Base-by-base conservation (phyloP, 2,888 invertebrate species). In the Sicus ferrugineus region DNA sequence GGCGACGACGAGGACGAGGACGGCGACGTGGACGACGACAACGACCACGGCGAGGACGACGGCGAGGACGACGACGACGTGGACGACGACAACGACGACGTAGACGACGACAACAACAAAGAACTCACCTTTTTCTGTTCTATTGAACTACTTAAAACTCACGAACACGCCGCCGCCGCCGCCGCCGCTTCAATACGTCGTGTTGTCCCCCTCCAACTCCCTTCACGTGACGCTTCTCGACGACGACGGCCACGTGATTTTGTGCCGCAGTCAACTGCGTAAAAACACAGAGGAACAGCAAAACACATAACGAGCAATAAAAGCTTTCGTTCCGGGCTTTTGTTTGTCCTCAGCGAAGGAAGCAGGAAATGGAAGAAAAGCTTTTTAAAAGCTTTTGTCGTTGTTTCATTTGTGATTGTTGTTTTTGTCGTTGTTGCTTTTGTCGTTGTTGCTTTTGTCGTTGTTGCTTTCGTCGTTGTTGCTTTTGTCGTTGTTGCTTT, bases 231-330 rank as follows among this genome's bases (percentile, higher is more conserved):
- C 34, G 54, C 34, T 52, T 65, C 30, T 48, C 48, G 26, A 26
- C 16, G 62, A n/a, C n/a, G n/a, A n/a, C 64, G 31, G 16, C 52
- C 65, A 65, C 65, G 65, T 65, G 65, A 52, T 28, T n/a, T 16
- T 38, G 42, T 42, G 65, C 23, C 63, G 63, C 63, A 63, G 42
- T 48, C 63, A 30, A 63, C 63, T 48, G 30, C 26, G 23, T 11
- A n/a, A n/a, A n/a, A 7, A 9, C 34, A 14, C 34, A 16, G 42
- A 42, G n/a, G 14, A n/a, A 2, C 2, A 14, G 4, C 42, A 42
- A 42, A 42, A 42, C 42, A 42, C 14, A 42, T n/a, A n/a, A n/a
- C n/a, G n/a, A n/a, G n/a, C n/a, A n/a, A n/a, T n/a, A n/a, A n/a
- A n/a, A n/a, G n/a, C n/a, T n/a, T n/a, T n/a, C n/a, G n/a, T n/a